Evolutionary conservation across 2,797 vertebrate genomes (phyloP), one percentile per base, ranked within the genome.

Genomic region (Arctocebus calabarensis): DNA sequence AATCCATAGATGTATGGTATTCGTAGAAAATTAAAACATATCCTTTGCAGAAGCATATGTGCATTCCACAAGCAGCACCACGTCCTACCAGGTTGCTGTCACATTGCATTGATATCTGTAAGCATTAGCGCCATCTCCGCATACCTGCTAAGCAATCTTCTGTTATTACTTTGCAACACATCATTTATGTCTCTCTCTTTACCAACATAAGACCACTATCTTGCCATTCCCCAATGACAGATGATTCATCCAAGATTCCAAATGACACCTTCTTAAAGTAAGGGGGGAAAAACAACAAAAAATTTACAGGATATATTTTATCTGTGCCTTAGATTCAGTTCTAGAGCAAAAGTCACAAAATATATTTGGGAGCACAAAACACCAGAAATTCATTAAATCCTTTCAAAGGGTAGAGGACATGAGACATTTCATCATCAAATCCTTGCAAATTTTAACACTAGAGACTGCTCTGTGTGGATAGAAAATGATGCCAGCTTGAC

Each of bases 81-180:
- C 73, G 43, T n/a, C 82, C 45, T 95, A 96, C 95, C 64, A 96
- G 82, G 90, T 87, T 97, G 34, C 68, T 98, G 96, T 97, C 64
- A 75, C 84, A 59, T 8, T 71, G 75, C 0, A 0, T 75, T 96
- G 96, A 48, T 10, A 23, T 85, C 93, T 85, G 7, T 55, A 96
- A 95, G 90, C 12, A 90, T 96, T 97, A 97, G 79, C 89, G 61
- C 25, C 94, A 82, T 97, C 98, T 98, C 87, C 78, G 29, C 29
- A 96, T 89, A 95, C 61, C 87, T 95, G 82, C 97, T 97, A 97
- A 98, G 97, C 81, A 98, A 95, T 98, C 97, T 97, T 25, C 0
- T 96, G 75, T 95, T 97, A 96, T 96, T 97, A 75, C 82, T 97
- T 97, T 75, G 91, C 94, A 98, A 97, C 95, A 97, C 66, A 94